These are phyloP conservation scores for Lasioglossum villosulum DNA, from an alignment of 2,888 invertebrate species.

Conservation along the genomic window DNA sequence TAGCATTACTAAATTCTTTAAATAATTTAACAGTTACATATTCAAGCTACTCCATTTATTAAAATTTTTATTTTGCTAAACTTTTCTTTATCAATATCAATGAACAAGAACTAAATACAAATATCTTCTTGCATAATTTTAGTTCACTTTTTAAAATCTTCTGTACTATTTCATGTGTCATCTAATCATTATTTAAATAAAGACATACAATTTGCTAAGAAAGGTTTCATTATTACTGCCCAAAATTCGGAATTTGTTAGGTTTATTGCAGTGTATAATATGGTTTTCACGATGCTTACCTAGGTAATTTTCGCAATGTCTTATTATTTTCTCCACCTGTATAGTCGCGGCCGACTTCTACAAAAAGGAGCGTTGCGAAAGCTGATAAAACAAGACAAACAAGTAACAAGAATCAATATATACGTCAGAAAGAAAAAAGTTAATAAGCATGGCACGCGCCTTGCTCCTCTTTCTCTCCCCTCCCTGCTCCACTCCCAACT, in stretches of 20 bases:
- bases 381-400: slow-evolving; percentile 53
- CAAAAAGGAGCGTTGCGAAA: slow-evolving; percentile 56
- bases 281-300: neutral
- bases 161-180: neutral
- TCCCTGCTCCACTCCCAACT: slow-evolving; percentile 37
- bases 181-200: neutral
- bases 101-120: no score
- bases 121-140: no score
- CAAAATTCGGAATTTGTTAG: neutral
- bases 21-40: no score
- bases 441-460: slow-evolving; percentile 80
- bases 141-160: neutral
- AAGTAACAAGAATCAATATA: slow-evolving; percentile 51
- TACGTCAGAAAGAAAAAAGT: slow-evolving; percentile 70
- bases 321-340: slow-evolving; percentile 10
- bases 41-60: no score
- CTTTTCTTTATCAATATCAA: no score
- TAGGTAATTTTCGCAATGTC: slow-evolving; percentile 1
- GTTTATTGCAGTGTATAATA: neutral
- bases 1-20: no score
- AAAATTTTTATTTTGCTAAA: no score
- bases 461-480: slow-evolving; percentile 61
- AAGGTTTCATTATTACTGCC: neutral
- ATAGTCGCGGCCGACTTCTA: neutral
- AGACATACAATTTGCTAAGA: neutral